Evolutionary conservation across 1,140 invertebrate genomes (phyloP).

Genomic region (Zaprionus lachaisei): DNA sequence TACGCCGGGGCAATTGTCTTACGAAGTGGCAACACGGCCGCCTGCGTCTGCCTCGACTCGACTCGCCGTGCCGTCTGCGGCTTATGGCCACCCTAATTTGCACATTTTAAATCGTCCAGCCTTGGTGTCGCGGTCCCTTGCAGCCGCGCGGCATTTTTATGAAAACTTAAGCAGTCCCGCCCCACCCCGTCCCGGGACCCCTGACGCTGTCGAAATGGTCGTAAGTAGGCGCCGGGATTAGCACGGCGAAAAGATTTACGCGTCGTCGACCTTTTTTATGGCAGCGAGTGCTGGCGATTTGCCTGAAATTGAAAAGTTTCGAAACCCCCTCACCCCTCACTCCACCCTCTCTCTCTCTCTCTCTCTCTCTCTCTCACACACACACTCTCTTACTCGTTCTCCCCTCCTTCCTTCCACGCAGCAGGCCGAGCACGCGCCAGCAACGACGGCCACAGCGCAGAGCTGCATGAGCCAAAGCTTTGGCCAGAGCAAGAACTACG

Average conservation of each 20-base stretch:
- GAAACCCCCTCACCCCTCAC: background rate
- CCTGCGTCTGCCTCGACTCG: constrained; percentile 14
- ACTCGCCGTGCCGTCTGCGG: constrained; percentile 52
- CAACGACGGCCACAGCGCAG: constrained; percentile 39
- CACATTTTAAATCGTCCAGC: constrained; percentile 77
- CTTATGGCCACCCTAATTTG: constrained; percentile 78
- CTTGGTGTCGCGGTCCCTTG: background rate
- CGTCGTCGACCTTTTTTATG: constrained; percentile 74
- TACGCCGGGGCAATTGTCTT: constrained; percentile 65
- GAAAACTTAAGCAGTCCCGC: constrained; percentile 31
- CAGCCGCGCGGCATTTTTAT: constrained; percentile 54
- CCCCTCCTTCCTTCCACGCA: background rate
- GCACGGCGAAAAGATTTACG: constrained; percentile 71
- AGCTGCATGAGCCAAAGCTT: constrained; percentile 68
- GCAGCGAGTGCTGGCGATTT: constrained; percentile 40
- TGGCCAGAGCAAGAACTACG: constrained; percentile 74
- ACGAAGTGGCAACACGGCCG: constrained; percentile 71
- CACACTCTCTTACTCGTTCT: background rate
- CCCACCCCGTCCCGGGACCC: background rate
- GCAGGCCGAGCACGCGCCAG: constrained; percentile 16
- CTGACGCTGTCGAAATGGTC: background rate
- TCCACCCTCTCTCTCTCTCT: background rate
- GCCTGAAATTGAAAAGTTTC: constrained; percentile 76
- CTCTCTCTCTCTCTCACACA: background rate
- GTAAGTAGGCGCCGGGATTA: constrained; percentile 55